phyloP scores from a whole-genome alignment of 2,797 vertebrate species.

The Gymnopithys bicolor region DNA sequence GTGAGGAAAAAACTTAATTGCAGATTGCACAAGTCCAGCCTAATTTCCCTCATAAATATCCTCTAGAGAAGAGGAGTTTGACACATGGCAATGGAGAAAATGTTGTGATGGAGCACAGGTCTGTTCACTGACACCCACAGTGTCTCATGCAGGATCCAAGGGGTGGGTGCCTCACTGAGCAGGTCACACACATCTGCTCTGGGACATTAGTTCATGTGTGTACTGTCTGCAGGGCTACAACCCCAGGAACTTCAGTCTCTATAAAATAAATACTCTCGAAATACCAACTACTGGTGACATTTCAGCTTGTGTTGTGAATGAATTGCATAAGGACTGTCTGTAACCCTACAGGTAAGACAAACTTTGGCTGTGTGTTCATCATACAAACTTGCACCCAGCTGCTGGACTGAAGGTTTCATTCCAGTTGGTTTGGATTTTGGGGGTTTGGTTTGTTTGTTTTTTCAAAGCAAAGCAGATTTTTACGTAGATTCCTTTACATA shows the following conservation, averaged over 20 bases:
- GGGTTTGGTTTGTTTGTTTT: too few species aligned
- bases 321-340: not conserved
- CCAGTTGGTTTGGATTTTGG: not conserved
- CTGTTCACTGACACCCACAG: not conserved
- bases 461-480: not conserved
- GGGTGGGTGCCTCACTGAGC: not conserved
- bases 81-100: not conserved
- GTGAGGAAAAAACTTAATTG: not conserved
- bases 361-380: not conserved
- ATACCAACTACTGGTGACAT: not conserved
- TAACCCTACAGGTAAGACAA: not conserved
- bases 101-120: not conserved
- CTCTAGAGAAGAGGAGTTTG: not conserved
- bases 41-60: not conserved
- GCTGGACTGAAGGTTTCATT: not conserved
- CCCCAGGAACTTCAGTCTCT: not conserved
- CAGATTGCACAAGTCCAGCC: too few species aligned
- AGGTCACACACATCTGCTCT: not conserved
- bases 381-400: not conserved
- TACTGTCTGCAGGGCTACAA: not conserved
- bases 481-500: not conserved
- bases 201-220: not conserved
- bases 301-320: not conserved
- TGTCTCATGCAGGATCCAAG: not conserved
- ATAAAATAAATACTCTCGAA: not conserved